A percentile compares a stretch with the other conserved stretches of the same genome.
Evolutionary conservation across 2,797 vertebrate genomes (phyloP).

Genomic region (Dryobates pubescens): DNA sequence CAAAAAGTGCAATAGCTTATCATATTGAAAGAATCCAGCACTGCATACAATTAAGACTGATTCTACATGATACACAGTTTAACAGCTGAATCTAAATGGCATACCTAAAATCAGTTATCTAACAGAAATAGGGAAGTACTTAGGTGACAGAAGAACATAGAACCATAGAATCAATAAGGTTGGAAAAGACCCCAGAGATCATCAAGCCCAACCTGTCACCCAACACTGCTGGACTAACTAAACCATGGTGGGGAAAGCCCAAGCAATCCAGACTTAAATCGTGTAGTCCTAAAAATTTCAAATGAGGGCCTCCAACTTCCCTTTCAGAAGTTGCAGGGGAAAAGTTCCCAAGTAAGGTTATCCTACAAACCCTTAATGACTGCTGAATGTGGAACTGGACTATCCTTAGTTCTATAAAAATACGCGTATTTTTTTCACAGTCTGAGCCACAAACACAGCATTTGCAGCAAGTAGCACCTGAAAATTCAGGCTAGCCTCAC

Average conservation of each 20-base stretch:
- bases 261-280: not conserved
- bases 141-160: not conserved
- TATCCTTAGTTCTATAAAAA: not conserved
- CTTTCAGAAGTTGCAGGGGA: not conserved
- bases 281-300: not conserved
- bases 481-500: not conserved
- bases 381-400: not conserved
- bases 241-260: accelerated
- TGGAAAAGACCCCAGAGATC: no score
- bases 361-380: not conserved
- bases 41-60: not conserved
- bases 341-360: not conserved
- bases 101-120: not conserved
- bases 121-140: not conserved
- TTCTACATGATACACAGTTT: not conserved
- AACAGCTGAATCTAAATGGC: not conserved
- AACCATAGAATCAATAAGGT: no score
- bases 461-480: not conserved
- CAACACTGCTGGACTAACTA: no score
- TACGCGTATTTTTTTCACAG: not conserved
- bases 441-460: not conserved
- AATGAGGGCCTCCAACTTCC: not conserved
- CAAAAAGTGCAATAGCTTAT: not conserved
- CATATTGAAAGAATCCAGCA: not conserved
- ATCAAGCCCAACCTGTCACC: no score